Evolutionary conservation across 2,113 vertebrate genomes (phyloP).

Genomic region (Himantopus leucocephalus): DNA sequence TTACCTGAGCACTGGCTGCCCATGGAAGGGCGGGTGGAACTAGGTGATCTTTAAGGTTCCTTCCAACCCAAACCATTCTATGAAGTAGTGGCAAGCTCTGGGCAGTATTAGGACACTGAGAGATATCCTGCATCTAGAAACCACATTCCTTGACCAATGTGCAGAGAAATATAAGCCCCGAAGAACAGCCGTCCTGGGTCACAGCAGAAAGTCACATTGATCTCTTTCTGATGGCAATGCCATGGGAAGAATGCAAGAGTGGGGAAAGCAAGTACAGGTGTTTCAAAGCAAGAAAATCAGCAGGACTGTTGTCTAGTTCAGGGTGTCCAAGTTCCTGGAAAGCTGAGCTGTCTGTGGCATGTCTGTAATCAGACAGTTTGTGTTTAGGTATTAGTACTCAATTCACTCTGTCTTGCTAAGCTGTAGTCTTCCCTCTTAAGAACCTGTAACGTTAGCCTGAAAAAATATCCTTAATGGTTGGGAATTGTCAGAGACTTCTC

Average conservation of each 20-base stretch:
- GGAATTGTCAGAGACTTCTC: not conserved
- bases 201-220: not conserved
- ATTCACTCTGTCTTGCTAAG: not conserved
- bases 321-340: not conserved
- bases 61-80: not conserved
- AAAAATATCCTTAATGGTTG: not conserved
- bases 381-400: not conserved
- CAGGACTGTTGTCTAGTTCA: not conserved
- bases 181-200: not conserved
- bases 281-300: not conserved
- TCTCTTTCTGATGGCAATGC: not conserved
- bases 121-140: not conserved
- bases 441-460: not conserved
- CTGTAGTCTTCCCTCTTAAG: not conserved
- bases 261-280: not conserved
- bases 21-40: not conserved
- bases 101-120: not conserved
- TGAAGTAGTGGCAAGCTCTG: not conserved
- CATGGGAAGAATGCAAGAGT: not conserved
- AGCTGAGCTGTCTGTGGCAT: not conserved
- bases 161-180: not conserved
- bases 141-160: not conserved
- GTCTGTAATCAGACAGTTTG: not conserved
- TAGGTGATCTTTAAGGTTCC: not conserved
- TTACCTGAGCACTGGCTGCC: not conserved